Percentiles rank a stretch among this genome's conserved stretches.
Evolutionary conservation across 92 coral and sea anemone species (phyloP).

Genomic region (Muricea muricata): DNA sequence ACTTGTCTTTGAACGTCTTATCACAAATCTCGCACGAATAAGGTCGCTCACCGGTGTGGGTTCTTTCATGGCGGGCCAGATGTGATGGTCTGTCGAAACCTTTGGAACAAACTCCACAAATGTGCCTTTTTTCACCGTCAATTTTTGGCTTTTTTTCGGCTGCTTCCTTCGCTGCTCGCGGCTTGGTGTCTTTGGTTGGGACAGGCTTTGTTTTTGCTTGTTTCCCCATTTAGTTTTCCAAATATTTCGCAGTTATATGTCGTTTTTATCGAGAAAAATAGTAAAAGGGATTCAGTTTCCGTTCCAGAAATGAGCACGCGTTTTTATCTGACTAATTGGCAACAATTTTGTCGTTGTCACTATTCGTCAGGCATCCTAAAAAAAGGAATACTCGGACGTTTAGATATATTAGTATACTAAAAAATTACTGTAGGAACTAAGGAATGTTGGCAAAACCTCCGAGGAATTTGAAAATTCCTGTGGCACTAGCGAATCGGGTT

Average conservation of each 20-base stretch:
- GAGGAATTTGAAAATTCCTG: neutral
- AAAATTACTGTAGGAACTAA: too few relatives aligned
- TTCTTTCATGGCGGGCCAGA: constrained; percentile 13
- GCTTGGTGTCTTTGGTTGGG: neutral
- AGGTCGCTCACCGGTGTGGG: constrained; percentile 54
- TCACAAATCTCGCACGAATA: constrained; percentile 56
- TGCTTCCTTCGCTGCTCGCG: neutral
- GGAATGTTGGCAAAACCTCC: too few relatives aligned
- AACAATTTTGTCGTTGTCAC: neutral
- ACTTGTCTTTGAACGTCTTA: constrained; percentile 57
- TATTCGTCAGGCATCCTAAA: too few relatives aligned
- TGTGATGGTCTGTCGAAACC: constrained; percentile 35
- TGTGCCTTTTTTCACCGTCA: neutral
- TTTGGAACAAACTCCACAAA: constrained; percentile 4
- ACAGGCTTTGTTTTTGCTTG: neutral
- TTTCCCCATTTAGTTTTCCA: neutral
- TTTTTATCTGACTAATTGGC: neutral
- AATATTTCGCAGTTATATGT: neutral
- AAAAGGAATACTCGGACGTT: too few relatives aligned
- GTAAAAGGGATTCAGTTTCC: neutral
- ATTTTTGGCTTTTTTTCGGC: neutral
- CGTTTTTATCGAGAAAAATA: neutral
- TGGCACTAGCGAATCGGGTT: neutral
- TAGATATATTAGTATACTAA: too few relatives aligned
- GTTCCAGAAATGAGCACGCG: neutral